Evolutionary conservation across 2,113 vertebrate species (phyloP).

Genomic region (Rhea americana): DNA sequence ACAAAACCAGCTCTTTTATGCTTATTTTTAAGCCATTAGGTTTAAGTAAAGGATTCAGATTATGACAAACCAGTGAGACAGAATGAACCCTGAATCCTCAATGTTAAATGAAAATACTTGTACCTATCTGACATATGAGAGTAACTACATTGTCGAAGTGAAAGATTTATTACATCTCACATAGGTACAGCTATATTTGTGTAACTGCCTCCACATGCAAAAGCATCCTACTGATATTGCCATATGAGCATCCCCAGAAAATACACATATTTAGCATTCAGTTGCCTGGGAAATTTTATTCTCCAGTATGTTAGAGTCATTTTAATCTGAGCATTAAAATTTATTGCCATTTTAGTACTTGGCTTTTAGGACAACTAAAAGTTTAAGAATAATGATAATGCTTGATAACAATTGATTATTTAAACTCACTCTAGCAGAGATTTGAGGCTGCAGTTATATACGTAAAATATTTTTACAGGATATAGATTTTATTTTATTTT

Average conservation of each 20-base stretch:
- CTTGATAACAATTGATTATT: not conserved
- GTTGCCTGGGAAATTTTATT: not conserved
- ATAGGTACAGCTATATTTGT: not conserved
- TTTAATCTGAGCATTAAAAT: not conserved
- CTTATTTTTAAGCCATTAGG: not conserved
- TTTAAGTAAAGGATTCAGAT: not conserved
- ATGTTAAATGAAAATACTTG: not conserved
- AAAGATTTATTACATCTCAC: not conserved
- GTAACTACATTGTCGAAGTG: not conserved
- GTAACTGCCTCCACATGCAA: not conserved
- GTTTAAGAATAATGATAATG: not conserved
- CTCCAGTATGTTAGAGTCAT: not conserved
- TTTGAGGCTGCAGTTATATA: not conserved
- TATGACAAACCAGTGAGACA: not conserved
- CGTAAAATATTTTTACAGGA: not conserved
- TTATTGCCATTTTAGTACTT: not conserved
- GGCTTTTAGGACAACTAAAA: not conserved
- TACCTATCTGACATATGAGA: not conserved
- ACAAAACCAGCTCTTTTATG: not conserved
- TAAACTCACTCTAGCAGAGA: not conserved
- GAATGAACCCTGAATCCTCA: not conserved
- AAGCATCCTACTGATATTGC: not conserved
- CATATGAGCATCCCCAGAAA: not conserved
- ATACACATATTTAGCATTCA: not conserved
- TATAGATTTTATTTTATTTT: not conserved